These are phyloP conservation scores for Drosophila sp. DNA, from an alignment of 1,140 invertebrate genomes.

Conservation along the genomic window DNA sequence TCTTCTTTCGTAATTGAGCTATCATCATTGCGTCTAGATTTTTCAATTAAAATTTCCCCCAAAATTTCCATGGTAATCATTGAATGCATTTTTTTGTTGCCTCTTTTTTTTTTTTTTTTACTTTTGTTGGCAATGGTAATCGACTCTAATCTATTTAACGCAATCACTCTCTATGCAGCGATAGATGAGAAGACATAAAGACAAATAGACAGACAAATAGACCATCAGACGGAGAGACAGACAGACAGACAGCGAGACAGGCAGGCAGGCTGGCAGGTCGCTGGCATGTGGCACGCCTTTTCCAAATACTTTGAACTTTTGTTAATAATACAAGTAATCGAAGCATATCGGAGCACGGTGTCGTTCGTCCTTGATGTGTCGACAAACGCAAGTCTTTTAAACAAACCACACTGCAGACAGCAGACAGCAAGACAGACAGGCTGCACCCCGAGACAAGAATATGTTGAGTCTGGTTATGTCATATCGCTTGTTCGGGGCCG, in stretches of 20 bases:
- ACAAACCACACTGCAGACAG: background rate
- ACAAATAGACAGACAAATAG: background rate
- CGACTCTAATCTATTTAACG: constrained; percentile 38
- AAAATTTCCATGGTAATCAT: constrained; percentile 28
- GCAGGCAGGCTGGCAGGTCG: background rate
- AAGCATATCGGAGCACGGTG: constrained; percentile 1
- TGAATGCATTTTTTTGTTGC: constrained; percentile 1
- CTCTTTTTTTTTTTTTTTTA: no score
- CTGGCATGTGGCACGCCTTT: constrained; percentile 23
- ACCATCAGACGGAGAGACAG: background rate
- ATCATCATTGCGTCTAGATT: background rate
- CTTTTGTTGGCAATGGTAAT: background rate
- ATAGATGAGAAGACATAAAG: background rate
- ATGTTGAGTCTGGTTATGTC: constrained; percentile 7
- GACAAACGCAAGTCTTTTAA: background rate
- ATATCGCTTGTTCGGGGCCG: background rate
- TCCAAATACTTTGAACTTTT: constrained; percentile 26
- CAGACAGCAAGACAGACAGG: background rate
- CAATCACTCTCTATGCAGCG: constrained; percentile 10
- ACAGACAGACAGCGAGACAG: background rate
- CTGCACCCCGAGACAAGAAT: constrained; percentile 9
- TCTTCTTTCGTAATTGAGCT: constrained; percentile 30
- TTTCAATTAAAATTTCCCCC: background rate
- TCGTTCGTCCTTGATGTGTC: constrained; percentile 34
- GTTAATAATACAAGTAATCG: constrained; percentile 17